Evolutionary conservation across 2,113 vertebrate genomes (phyloP).

Genomic region (Accipiter cooperii): DNA sequence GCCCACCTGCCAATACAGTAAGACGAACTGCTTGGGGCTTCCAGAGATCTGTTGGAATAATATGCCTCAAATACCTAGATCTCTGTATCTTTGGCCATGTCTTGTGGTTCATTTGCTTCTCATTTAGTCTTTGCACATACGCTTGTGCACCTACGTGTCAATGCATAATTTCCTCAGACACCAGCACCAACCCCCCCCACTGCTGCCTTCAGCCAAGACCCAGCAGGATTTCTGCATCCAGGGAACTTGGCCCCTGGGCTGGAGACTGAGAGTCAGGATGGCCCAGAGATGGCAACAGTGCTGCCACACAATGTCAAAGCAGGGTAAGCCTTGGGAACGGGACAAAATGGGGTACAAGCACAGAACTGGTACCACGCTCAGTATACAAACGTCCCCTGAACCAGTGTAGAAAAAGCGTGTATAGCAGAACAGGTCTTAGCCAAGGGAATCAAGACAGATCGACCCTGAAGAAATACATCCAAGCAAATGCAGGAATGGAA

Average conservation of each 20-base stretch:
- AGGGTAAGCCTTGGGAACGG: background rate
- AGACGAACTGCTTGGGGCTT: background rate
- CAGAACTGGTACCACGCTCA: background rate
- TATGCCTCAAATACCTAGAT: background rate
- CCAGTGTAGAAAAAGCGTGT: fast-evolving
- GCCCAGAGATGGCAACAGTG: background rate
- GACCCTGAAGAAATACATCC: background rate
- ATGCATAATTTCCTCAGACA: background rate
- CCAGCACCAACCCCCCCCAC: background rate
- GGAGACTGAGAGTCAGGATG: background rate
- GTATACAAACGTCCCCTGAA: background rate
- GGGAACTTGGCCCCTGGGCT: background rate
- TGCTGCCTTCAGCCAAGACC: background rate
- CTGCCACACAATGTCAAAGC: background rate
- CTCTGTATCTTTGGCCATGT: background rate
- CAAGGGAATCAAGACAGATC: background rate
- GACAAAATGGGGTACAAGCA: background rate
- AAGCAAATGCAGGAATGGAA: background rate
- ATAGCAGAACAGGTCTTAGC: background rate
- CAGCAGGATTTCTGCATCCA: background rate
- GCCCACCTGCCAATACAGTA: background rate
- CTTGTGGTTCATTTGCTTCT: background rate
- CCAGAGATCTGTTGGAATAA: background rate
- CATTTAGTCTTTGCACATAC: background rate
- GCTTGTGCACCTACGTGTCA: background rate